Conservation (phyloP, 2,113 vertebrate genomes). For the Sceloporus tristichus region DNA sequence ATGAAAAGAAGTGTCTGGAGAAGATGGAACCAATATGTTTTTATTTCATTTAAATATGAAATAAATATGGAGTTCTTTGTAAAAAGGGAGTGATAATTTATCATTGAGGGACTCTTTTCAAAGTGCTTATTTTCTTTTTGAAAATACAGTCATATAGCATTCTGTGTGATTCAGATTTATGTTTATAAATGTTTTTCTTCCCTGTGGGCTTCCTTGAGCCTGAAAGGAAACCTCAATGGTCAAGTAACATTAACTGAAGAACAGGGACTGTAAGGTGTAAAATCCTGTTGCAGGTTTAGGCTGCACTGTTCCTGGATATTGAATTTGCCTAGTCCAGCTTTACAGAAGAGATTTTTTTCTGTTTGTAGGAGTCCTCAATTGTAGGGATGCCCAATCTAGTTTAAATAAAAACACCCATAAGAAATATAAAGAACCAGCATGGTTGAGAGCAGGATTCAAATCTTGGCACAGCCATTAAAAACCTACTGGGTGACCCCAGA, state of each 20-base stretch:
- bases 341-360: not conserved
- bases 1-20: conserved; percentile 24
- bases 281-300: not conserved
- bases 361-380: not conserved
- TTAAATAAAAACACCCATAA: not conserved
- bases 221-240: not conserved
- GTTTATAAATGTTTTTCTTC: not conserved
- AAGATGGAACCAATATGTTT: conserved; percentile 38
- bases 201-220: not conserved
- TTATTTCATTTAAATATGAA: conserved; percentile 12
- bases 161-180: not conserved
- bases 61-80: conserved; percentile 2
- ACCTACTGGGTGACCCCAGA: too few species aligned
- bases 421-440: too few species aligned
- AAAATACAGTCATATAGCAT: not conserved
- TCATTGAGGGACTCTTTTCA: not conserved
- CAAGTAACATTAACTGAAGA: not conserved
- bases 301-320: not conserved
- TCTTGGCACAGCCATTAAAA: too few species aligned
- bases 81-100: conserved; percentile 14
- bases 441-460: too few species aligned
- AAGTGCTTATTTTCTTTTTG: not conserved
- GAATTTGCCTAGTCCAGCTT: not conserved
- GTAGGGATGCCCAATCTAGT: not conserved
- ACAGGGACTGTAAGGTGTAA: not conserved